These are phyloP conservation scores for Danio choprae DNA, from an alignment of 2,797 vertebrate species.

Conservation along the genomic window DNA sequence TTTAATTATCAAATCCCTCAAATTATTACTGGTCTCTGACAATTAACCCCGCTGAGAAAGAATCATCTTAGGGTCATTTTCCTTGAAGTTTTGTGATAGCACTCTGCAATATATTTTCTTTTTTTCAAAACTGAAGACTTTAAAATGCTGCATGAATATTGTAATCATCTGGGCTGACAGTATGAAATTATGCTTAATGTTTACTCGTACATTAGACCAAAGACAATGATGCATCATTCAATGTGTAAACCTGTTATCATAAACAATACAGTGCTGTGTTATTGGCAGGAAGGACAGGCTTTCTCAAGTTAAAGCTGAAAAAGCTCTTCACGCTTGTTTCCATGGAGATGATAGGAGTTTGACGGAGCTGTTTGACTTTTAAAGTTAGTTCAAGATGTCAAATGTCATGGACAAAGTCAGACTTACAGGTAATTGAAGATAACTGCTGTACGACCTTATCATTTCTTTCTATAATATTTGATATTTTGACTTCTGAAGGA, in stretches of 20 bases:
- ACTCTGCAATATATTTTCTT: not conserved
- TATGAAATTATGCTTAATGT: conserved; percentile 24
- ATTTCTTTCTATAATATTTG: conserved; percentile 19
- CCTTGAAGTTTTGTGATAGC: not conserved
- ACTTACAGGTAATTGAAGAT: conserved; percentile 40
- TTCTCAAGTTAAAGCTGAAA: conserved; percentile 44
- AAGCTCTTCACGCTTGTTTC: conserved; percentile 53
- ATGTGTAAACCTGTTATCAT: conserved; percentile 45
- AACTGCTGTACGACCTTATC: conserved; percentile 20
- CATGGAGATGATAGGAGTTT: conserved; percentile 56
- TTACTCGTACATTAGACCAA: conserved; percentile 6
- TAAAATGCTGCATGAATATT: not conserved
- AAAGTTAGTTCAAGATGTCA: conserved; percentile 55
- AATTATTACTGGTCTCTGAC: conserved; percentile 21
- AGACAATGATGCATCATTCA: conserved; percentile 14
- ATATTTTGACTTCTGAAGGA: not conserved
- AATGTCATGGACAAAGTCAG: conserved; percentile 23
- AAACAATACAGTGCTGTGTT: conserved; percentile 35
- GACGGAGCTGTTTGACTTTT: conserved; percentile 43
- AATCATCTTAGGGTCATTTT: not conserved
- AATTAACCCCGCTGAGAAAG: conserved; percentile 25
- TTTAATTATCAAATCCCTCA: conserved; percentile 33
- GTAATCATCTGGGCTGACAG: conserved; percentile 5
- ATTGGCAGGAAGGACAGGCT: conserved; percentile 44
- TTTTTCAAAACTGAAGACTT: not conserved